Conservation (phyloP, 1,140 invertebrate genomes). For the Anthonomus grandis region DNA sequence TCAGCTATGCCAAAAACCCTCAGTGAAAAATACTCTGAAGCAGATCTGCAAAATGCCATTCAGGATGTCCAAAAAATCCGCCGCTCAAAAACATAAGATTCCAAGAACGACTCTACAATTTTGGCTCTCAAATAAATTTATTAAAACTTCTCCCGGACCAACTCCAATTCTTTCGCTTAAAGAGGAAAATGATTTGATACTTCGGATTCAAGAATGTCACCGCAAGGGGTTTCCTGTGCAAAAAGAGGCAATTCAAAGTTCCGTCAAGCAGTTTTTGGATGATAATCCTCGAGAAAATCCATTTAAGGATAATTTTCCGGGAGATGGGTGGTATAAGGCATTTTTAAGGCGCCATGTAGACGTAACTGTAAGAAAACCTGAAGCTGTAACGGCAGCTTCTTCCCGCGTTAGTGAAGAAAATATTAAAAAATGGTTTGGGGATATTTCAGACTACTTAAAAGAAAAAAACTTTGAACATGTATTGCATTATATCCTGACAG, state of each 20-base stretch:
- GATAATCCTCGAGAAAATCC: slow-evolving; percentile 24
- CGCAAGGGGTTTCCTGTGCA: slow-evolving; percentile 26
- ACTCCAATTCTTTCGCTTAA: slow-evolving; percentile 17
- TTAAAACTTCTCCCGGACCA: slow-evolving; percentile 21
- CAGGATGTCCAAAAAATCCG: too few species aligned
- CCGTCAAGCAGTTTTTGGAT: slow-evolving; percentile 24
- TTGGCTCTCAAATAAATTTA: slow-evolving; percentile 15
- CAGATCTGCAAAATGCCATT: too few species aligned
- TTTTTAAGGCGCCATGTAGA: slow-evolving; percentile 41
- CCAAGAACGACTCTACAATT: slow-evolving; percentile 28
- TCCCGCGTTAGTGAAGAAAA: slow-evolving; percentile 33
- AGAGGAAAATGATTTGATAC: slow-evolving; percentile 22
- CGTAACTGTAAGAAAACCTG: slow-evolving; percentile 29
- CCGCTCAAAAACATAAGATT: too few species aligned
- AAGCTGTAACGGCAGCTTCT: slow-evolving; percentile 36
- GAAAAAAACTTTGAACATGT: slow-evolving; percentile 27
- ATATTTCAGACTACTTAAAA: slow-evolving; percentile 37
- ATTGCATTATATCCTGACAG: slow-evolving; percentile 33
- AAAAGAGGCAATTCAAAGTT: slow-evolving; percentile 19
- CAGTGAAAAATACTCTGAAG: too few species aligned
- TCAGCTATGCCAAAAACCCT: too few species aligned
- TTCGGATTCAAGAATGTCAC: slow-evolving; percentile 18
- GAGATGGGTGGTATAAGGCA: slow-evolving; percentile 39
- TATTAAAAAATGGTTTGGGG: slow-evolving; percentile 40
- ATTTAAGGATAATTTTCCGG: slow-evolving; percentile 40